A percentile compares a stretch with the other conserved stretches of the same genome.
Conservation (phyloP, 2,113 vertebrate genomes). For the Plecotus auritus region DNA sequence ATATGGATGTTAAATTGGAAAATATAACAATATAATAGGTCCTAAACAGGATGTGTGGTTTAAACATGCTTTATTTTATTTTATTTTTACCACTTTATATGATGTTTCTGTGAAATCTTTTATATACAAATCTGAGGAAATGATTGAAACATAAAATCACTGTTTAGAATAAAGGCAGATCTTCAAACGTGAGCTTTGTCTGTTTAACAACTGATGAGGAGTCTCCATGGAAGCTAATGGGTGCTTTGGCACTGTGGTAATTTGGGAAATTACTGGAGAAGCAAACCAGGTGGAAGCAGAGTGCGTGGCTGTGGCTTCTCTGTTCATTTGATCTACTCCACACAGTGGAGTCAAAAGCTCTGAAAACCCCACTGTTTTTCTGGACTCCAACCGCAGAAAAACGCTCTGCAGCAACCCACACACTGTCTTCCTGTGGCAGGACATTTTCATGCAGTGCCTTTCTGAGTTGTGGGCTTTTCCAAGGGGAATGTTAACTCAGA, state of each 20-base stretch:
- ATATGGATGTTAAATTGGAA: slow-evolving; percentile 9
- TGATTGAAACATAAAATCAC: slow-evolving; percentile 15
- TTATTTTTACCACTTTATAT: slow-evolving; percentile 26
- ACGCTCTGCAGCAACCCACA: neutral
- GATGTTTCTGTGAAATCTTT: slow-evolving; percentile 26
- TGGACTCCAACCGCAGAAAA: slow-evolving; percentile 46
- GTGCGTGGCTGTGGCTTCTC: neutral
- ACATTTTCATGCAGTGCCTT: neutral
- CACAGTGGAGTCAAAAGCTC: neutral
- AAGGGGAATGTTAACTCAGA: neutral
- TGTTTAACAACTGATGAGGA: slow-evolving; percentile 22
- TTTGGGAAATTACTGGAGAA: slow-evolving; percentile 29
- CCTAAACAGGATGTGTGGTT: neutral
- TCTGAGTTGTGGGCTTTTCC: neutral
- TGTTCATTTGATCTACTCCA: neutral
- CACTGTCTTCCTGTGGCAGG: neutral
- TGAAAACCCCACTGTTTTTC: neutral
- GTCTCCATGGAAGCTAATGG: neutral
- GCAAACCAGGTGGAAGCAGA: neutral
- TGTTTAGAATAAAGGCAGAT: neutral
- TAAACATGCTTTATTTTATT: slow-evolving; percentile 44
- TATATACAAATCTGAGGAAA: slow-evolving; percentile 38
- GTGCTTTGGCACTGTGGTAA: neutral
- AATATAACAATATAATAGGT: neutral
- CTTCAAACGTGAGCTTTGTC: neutral